These are phyloP conservation scores for Nesogale talazaci DNA, from an alignment of 2,113 vertebrate species.

Conservation along the genomic window DNA sequence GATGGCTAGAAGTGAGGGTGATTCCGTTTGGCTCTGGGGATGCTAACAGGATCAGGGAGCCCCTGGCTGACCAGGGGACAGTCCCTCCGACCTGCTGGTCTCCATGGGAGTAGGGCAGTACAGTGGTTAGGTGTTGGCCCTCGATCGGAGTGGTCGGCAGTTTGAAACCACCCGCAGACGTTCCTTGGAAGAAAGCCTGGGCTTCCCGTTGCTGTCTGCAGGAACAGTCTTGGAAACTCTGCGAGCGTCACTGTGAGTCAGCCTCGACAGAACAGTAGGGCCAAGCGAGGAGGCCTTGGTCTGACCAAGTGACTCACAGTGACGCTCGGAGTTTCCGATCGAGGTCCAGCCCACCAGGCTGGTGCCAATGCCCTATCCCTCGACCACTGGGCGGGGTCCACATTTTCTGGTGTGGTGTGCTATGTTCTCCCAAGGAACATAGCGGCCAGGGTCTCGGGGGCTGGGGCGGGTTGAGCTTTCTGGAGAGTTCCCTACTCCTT, in stretches of 20 bases:
- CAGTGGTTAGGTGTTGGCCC: not conserved
- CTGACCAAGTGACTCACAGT: not conserved
- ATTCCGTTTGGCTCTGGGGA: not conserved
- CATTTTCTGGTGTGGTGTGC: not conserved
- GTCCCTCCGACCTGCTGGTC: not conserved
- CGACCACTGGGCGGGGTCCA: not conserved
- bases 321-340: no score
- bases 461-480: not conserved
- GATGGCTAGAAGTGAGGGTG: not conserved
- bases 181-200: no score
- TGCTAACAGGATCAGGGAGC: not conserved
- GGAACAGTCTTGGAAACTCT: no score
- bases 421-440: not conserved
- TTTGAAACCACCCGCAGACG: no score
- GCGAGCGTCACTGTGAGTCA: no score
- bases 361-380: no score
- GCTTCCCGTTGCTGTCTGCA: no score
- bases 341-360: rapidly evolving
- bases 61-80: not conserved
- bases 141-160: no score
- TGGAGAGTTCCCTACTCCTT: not conserved
- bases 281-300: not conserved
- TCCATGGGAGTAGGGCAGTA: not conserved
- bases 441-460: not conserved
- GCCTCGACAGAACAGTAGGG: not conserved